These are phyloP conservation scores for Hirtodrosophila cameraria DNA, from an alignment of 2,888 invertebrate species.

Conservation along the genomic window DNA sequence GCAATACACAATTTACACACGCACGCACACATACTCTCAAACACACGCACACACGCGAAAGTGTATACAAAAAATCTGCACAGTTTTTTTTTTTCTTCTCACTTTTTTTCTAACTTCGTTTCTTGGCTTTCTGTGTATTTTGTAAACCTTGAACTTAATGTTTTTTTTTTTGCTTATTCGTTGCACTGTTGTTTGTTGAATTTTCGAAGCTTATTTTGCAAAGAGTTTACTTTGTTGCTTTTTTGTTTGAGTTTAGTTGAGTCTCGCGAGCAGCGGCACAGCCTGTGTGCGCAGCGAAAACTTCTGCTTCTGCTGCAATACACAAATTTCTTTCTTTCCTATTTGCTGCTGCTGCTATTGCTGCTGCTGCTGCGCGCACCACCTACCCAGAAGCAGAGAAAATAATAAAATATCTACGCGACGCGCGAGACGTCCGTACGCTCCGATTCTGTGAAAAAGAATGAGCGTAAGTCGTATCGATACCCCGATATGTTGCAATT, in stretches of 20 bases:
- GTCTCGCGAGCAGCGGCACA: constrained; percentile 48
- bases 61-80: constrained; percentile 80
- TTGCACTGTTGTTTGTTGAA: constrained; percentile 7
- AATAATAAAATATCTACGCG: constrained; percentile 65
- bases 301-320: constrained; percentile 77
- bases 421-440: constrained; percentile 67
- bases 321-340: constrained; percentile 63
- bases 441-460: constrained; percentile 50
- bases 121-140: constrained; percentile 34
- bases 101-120: constrained; percentile 38
- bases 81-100: constrained; percentile 50
- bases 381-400: constrained; percentile 65
- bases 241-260: constrained; percentile 33
- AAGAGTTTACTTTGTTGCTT: constrained; percentile 45
- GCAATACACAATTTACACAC: constrained; percentile 1
- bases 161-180: constrained; percentile 24
- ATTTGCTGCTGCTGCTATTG: constrained; percentile 50
- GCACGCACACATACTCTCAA: constrained; percentile 35
- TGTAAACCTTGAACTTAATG: constrained; percentile 64
- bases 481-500: constrained; percentile 3
- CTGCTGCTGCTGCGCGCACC: constrained; percentile 51
- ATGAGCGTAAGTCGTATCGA: constrained; percentile 37
- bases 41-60: constrained; percentile 41
- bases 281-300: constrained; percentile 62
- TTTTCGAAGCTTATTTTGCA: constrained; percentile 27